Base-by-base conservation (phyloP, 2,113 vertebrate species). In the Hippoglossus stenolepis region DNA sequence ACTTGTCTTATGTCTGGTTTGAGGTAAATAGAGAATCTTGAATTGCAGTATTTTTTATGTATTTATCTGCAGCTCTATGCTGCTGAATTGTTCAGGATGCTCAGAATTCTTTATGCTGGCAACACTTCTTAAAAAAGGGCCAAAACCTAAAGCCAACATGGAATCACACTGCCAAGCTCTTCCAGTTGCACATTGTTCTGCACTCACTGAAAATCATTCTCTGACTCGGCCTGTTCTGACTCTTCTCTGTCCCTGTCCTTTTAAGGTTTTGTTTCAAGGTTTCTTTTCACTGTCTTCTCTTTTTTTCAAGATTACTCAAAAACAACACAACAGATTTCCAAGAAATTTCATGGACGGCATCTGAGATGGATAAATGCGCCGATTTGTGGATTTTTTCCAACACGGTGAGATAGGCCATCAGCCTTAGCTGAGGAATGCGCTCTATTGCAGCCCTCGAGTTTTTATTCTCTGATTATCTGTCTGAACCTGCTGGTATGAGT, bases 51-150 rank as follows among this genome's bases (percentile, higher is more conserved):
- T 12, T 60, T 71, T 31, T 70, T 51, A 31, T 31, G 13, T 70
- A 28, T 56, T 65, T 47, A 47, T 47, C 63, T 40, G 20, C 3
- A 26, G 77, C 59, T n/a, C 21, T 75, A 47, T 56, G 20, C 31
- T 64, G 17, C 35, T 18, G 35, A 60, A 60, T 60, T 26, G 26
- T 60, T 45, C n/a, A n/a, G 23, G 43, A 4, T 12, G 14, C 49
- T 62, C 49, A 13, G 45, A 76, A 17, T n/a, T 77, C 10, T 85
- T 77, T 47, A 70, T 61, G n/a, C 28, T 31, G 4, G 28, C 28
- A 31, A 5, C 28, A 31, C 28, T 31, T 31, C 28, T 31, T 31
- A 31, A 31, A 31, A 31, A 31, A 31, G 28, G 28, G 28, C 28
- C 28, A 31, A 31, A 31, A 70, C 70, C 51, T 62, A 13, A 56